These are phyloP conservation scores for Trilocha varians DNA, from an alignment of 2,888 invertebrate genomes.

Conservation along the genomic window DNA sequence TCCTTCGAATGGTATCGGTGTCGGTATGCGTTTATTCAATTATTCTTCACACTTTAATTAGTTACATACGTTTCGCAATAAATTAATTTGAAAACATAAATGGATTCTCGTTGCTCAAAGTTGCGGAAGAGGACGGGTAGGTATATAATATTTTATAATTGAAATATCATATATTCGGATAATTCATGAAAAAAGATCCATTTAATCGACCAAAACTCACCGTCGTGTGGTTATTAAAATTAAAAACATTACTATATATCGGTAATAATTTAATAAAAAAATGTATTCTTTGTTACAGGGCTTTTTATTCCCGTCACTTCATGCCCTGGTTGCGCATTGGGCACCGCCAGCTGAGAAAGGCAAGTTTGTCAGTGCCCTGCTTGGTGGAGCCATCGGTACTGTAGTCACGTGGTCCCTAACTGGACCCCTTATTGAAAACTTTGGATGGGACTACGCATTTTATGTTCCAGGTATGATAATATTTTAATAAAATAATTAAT, in stretches of 20 bases:
- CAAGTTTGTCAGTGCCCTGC: constrained; percentile 76
- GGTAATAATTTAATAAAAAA: background rate
- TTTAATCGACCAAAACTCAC: no score
- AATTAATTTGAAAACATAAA: no score
- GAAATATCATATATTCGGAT: no score
- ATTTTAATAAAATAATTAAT: no score
- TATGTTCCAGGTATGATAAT: constrained; percentile 75
- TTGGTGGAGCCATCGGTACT: constrained; percentile 82
- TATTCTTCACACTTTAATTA: background rate
- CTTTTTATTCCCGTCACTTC: constrained; percentile 75
- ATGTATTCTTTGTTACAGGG: constrained; percentile 48
- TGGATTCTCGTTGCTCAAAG: no score
- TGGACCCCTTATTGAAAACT: constrained; percentile 74
- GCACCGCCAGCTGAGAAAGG: constrained; percentile 82
- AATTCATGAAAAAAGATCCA: no score
- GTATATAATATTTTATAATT: no score
- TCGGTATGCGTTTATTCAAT: constrained; percentile 1
- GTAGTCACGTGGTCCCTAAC: constrained; percentile 80
- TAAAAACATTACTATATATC: no score
- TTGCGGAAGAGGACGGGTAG: no score
- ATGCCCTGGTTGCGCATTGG: constrained; percentile 80
- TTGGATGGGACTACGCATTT: constrained; percentile 80
- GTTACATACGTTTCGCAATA: no score
- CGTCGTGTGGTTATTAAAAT: no score
- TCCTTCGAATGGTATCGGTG: background rate